Base-by-base conservation (phyloP, 2,797 vertebrate genomes). In the Sebastolobus altivelis region DNA sequence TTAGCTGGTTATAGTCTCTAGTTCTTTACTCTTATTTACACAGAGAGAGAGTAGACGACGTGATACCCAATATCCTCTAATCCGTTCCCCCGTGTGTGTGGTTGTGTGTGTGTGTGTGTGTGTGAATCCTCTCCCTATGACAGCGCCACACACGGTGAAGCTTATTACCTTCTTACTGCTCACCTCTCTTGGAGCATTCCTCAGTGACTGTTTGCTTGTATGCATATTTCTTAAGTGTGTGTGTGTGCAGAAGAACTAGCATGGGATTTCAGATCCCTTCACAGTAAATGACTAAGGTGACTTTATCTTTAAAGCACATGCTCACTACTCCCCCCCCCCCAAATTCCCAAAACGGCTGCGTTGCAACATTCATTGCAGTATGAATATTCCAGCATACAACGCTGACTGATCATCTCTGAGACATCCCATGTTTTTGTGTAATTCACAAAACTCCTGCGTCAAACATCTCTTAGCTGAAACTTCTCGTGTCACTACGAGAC, bases 1-100 rank as follows among this genome's bases (percentile, higher is more conserved):
- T 66, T 58, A 25, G 18, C 65, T 38, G 56, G 11, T 68, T 67
- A 77, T 31, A 73, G 62, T 27, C 22, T 43, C 35, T 43, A 27
- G 37, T 43, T 27, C 13, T 27, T 25, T 16, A 16, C 46, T 20
- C n/a, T 22, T 63, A 22, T 38, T 38, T n/a, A 63, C 11, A 14
- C 49, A 69, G 12, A 31, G 10, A 27, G 55, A 52, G 35, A 65
- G 75, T 49, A 18, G 60, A 59, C 66, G 56, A 56, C 62, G 61
- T 79, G 82, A 89, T 81, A 87, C 81, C 82, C 65, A 77, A 77
- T 87, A 88, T 84, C 79, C 66, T 74, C 74, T 83, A 88, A 89
- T 89, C 73, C 59, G 1, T 54, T 77, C 65, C 68, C 52, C 4
- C 29, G 61, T 65, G 52, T 70, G 66, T 71, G 67, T 61, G 65